Evolutionary conservation across 1,140 invertebrate genomes (phyloP).

Genomic region (Bacillus rossius): DNA sequence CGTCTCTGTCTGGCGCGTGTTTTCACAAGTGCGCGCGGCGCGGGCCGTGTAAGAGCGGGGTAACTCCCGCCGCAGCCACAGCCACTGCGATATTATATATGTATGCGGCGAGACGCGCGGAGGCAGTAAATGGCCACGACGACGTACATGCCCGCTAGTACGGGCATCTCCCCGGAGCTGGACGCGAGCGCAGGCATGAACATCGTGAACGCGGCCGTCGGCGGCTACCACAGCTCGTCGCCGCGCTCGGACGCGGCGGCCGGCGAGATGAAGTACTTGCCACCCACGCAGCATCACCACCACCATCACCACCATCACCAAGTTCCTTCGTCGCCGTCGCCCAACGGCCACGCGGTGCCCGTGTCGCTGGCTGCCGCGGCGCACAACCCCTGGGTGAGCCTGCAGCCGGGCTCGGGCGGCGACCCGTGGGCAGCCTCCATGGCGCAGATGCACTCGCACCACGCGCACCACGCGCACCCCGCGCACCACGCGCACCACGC

Average conservation of each 20-base stretch:
- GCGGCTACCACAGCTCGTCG: constrained; percentile 65
- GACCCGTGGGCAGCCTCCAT: constrained; percentile 75
- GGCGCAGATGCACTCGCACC: constrained; percentile 55
- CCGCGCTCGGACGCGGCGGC: constrained; percentile 61
- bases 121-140: constrained; percentile 66
- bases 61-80: constrained; percentile 1
- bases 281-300: constrained; percentile 71
- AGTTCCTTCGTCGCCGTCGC: constrained; percentile 55
- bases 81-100: not conserved
- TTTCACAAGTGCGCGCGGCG: constrained; percentile 8
- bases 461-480: constrained; percentile 61
- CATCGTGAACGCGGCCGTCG: constrained; percentile 45
- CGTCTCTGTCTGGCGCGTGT: constrained; percentile 5
- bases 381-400: constrained; percentile 76
- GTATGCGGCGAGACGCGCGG: constrained; percentile 1
- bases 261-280: constrained; percentile 92
- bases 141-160: constrained; percentile 76
- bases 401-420: constrained; percentile 55
- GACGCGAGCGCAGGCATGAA: constrained; percentile 63
- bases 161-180: constrained; percentile 63
- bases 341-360: constrained; percentile 51
- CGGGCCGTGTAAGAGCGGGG: constrained; percentile 7
- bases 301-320: constrained; percentile 66
- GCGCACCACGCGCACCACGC: too few relatives aligned
- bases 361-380: constrained; percentile 42